A percentile compares a stretch with the other conserved stretches of the same genome.
These are phyloP conservation scores for Cichladusa arquata DNA, from an alignment of 2,113 vertebrate genomes.

Conservation along the genomic window DNA sequence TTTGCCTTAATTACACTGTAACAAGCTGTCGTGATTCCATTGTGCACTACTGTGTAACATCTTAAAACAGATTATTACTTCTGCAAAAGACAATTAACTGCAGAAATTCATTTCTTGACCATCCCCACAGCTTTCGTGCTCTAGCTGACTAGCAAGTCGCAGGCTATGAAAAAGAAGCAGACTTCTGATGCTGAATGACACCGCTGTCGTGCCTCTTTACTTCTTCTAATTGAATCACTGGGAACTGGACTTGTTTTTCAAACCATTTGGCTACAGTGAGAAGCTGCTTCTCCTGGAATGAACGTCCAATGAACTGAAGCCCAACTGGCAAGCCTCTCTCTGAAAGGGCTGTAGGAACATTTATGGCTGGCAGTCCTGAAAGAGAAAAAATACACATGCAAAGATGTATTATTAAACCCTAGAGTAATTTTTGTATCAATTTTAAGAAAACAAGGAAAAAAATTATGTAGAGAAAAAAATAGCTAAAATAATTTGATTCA, in stretches of 20 bases:
- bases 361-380: conserved; percentile 89
- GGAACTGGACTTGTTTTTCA: conserved; percentile 89
- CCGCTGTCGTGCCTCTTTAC: background rate
- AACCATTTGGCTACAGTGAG: conserved; percentile 90
- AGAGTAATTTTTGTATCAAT: background rate
- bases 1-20: background rate
- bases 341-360: conserved; percentile 85
- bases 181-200: conserved; percentile 52
- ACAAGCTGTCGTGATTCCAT: background rate
- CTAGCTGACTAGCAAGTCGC: background rate
- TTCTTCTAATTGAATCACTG: conserved; percentile 74
- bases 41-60: accelerated
- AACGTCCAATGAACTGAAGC: conserved; percentile 89
- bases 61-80: background rate
- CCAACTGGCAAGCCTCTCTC: conserved; percentile 86
- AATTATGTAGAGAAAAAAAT: background rate
- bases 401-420: background rate
- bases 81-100: background rate
- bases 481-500: background rate
- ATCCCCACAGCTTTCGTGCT: background rate
- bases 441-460: background rate
- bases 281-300: conserved; percentile 85
- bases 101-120: background rate
- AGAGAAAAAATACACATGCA: background rate
- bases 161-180: conserved; percentile 44